Evolutionary conservation across 2,113 vertebrate genomes (phyloP), one percentile per base, ranked within the genome.

Genomic region (Amia ocellicauda): DNA sequence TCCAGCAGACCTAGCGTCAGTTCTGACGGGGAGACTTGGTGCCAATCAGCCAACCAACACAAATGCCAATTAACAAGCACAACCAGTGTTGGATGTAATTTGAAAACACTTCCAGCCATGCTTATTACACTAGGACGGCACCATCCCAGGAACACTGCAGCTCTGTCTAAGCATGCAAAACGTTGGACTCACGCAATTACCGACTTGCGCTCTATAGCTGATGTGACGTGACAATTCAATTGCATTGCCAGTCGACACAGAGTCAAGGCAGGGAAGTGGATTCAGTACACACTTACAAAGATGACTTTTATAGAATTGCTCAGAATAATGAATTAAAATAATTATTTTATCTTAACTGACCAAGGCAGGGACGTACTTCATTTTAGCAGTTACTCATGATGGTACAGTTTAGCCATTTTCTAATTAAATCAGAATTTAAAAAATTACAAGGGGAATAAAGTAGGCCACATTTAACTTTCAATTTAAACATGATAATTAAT

Each of bases 21-120:
- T 23, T 62, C 65, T 67, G 45, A 54, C 63, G 68, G 62, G 59
- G 64, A 58, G 47, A 47, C 29, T 51, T 62, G 53, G 63, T 68
- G 68, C 68, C 68, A 75, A 27, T 64, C 74, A 76, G 68, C 66
- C 78, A 69, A 75, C 62, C 75, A 71, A 80, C 31, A 66, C 49
- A 76, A 80, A 78, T 13, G 62, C 59, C 70, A 74, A 78, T 67
- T 50, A 63, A 40, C 47, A 36, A 45, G 24, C 55, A 41, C 43
- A 28, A 45, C 23, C 28, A 36, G 10, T 23, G 42, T 62, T 41
- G 57, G 55, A 56, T 55, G 36, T 14, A 47, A 47, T 47, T 47
- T 47, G 43, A 47, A 47, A 14, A 47, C 43, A 47, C 3, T 47
- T 47, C 43, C 43, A 47, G 20, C 29, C 31, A 19, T 57, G 64